phyloP scores from a whole-genome alignment of 2,888 invertebrate genomes.

The Autographa gamma region DNA sequence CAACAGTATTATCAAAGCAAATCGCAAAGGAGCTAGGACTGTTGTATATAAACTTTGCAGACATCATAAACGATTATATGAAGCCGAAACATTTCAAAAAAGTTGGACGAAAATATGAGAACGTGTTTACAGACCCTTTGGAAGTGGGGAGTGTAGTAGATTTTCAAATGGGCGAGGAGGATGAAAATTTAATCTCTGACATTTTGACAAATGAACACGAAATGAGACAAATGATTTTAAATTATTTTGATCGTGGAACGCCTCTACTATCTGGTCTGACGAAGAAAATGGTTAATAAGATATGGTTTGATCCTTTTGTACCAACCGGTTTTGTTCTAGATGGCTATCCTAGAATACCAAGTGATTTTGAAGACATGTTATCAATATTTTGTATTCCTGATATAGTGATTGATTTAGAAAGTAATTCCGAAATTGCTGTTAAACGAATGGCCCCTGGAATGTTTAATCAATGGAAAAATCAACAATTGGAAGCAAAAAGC shows the following conservation, averaged over 20 bases:
- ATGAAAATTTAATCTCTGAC: constrained; percentile 69
- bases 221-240: constrained; percentile 75
- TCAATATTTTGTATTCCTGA: constrained; percentile 88
- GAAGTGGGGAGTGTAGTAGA: constrained; percentile 77
- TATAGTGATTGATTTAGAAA: constrained; percentile 86
- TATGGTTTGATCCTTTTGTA: constrained; percentile 88
- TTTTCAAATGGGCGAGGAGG: constrained; percentile 79
- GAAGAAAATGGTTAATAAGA: constrained; percentile 78
- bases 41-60: constrained; percentile 84
- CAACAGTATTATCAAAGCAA: constrained; percentile 82
- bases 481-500: constrained; percentile 76
- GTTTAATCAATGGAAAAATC: constrained; percentile 78
- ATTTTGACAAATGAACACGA: constrained; percentile 78
- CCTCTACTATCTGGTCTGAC: constrained; percentile 82
- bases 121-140: constrained; percentile 72
- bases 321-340: constrained; percentile 89
- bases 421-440: constrained; percentile 70
- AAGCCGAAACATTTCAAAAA: constrained; percentile 82
- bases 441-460: constrained; percentile 73
- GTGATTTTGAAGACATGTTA: constrained; percentile 87
- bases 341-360: constrained; percentile 89
- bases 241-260: constrained; percentile 85
- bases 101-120: constrained; percentile 81
- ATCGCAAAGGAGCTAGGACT: constrained; percentile 89
- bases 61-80: constrained; percentile 73